Evolutionary conservation across 2,113 vertebrate species (phyloP).

Genomic region (Tetrao urogallus): DNA sequence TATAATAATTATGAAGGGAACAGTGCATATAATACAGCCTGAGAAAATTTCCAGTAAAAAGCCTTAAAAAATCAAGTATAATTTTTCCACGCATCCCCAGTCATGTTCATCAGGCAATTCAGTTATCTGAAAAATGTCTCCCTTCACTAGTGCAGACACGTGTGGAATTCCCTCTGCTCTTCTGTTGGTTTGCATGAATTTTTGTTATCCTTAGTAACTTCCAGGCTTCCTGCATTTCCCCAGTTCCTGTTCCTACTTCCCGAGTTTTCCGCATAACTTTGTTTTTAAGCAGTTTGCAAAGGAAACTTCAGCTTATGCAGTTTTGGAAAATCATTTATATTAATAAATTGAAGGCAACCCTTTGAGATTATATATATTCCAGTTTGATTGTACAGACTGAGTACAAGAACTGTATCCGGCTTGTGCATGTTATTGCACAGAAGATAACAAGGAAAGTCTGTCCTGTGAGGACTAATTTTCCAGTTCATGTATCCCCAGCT

Average conservation of each 20-base stretch:
- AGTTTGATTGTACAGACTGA: neutral
- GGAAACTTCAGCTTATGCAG: conserved; percentile 29
- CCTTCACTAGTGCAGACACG: neutral
- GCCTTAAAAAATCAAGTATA: conserved; percentile 37
- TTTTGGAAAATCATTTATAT: conserved; percentile 43
- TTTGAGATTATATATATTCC: neutral
- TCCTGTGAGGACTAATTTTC: conserved; percentile 17
- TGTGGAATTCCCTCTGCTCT: neutral
- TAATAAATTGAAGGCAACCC: conserved; percentile 1
- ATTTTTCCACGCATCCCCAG: neutral
- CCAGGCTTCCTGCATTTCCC: conserved; percentile 12
- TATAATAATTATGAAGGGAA: conserved; percentile 23
- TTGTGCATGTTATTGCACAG: neutral
- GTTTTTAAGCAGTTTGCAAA: conserved; percentile 39
- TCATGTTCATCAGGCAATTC: conserved; percentile 5
- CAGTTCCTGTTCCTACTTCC: conserved; percentile 34
- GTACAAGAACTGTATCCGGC: neutral
- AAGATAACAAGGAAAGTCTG: neutral
- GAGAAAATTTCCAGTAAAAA: conserved; percentile 43
- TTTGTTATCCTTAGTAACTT: conserved; percentile 40
- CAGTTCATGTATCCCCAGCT: neutral
- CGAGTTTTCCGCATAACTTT: conserved; percentile 22
- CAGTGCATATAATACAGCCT: neutral
- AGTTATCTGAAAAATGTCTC: conserved; percentile 48
- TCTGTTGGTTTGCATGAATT: conserved; percentile 37